phyloP scores from a whole-genome alignment of 2,113 vertebrate genomes.

The Cavia aperea region DNA sequence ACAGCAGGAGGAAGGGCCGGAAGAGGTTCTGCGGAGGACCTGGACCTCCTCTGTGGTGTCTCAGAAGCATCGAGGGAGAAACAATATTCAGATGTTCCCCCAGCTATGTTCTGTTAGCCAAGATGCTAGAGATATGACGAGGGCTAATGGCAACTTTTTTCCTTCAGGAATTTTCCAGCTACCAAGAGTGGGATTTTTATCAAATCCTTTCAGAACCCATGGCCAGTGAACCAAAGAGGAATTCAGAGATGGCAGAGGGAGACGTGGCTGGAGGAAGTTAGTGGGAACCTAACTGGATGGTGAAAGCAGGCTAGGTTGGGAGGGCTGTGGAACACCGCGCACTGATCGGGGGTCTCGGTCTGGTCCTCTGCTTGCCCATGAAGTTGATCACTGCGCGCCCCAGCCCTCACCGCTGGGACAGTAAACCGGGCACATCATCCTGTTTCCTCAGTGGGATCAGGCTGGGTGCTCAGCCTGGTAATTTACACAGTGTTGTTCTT shows the following conservation, averaged over 20 bases:
- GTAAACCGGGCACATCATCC: not conserved
- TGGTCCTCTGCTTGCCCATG: not conserved
- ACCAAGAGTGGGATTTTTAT: not conserved
- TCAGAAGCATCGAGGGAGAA: not conserved
- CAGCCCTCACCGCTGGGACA: not conserved
- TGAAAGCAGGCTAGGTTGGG: not conserved
- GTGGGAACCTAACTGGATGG: not conserved
- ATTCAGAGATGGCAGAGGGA: not conserved
- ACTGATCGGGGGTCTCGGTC: not conserved
- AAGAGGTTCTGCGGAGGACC: not conserved
- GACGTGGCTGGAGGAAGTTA: not conserved
- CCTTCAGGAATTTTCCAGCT: not conserved
- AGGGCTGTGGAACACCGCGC: not conserved
- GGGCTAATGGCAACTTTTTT: not conserved
- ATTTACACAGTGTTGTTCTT: not conserved
- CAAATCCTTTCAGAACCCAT: not conserved
- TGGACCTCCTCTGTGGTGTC: not conserved
- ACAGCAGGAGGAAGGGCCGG: rapidly evolving
- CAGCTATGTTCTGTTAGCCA: not conserved
- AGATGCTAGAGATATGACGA: not conserved
- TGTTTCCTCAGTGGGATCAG: not conserved
- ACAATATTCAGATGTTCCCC: not conserved
- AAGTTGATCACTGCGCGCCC: too few relatives aligned
- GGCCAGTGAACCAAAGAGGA: not conserved
- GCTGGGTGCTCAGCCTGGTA: not conserved